Base-by-base conservation (phyloP, 2,113 vertebrate genomes). In the Grammomys surdaster region DNA sequence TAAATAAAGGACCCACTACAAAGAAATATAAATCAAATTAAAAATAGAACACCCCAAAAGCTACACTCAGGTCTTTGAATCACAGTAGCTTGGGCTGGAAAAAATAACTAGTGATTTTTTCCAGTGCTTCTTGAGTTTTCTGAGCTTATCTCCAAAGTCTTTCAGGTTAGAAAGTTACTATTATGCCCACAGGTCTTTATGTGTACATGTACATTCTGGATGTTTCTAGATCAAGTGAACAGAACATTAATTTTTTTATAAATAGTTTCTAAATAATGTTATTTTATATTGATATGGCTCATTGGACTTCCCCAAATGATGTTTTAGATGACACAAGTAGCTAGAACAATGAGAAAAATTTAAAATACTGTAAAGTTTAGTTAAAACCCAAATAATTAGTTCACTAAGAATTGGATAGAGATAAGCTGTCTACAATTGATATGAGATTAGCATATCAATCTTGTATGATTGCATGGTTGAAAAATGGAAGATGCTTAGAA, bases 1-100 rank as follows among this genome's bases (percentile, higher is more conserved):
- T 40, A 60, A 84, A 60, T 26, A 60, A 60, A 58, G 33, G 67
- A 16, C 24, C 6, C 43, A 31, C 40, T 31, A 65, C 19, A 65
- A 63, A 60, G 56, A 63, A 85, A 65, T 31, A 1, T 63, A 31
- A 85, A 46, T 46, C 56, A 46, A 46, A 19, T 56, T 48, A 28
- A 60, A 76, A 51, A 14, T 19, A 48, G 2, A n/a, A n/a, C 84
- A 16, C 82, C 7, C 24, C 11, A 19, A 56, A 6, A 67, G 0
- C 28, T 1, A 3, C 36, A 22, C 1, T 2, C 4, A 20, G 14
- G 8, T 12, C 43, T 51, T 9, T 28, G 13, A 36, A 28, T 40
- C 3, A 2, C 24, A 73, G 36, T 13, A 56, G 5, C n/a, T 10
- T 3, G 48, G 58, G 3, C 33, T 24, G 17, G 22, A 17, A 80